Percentiles rank a stretch among this genome's conserved stretches.
Conservation (phyloP, 2,797 vertebrate genomes). For the Emydoidea blandingii region DNA sequence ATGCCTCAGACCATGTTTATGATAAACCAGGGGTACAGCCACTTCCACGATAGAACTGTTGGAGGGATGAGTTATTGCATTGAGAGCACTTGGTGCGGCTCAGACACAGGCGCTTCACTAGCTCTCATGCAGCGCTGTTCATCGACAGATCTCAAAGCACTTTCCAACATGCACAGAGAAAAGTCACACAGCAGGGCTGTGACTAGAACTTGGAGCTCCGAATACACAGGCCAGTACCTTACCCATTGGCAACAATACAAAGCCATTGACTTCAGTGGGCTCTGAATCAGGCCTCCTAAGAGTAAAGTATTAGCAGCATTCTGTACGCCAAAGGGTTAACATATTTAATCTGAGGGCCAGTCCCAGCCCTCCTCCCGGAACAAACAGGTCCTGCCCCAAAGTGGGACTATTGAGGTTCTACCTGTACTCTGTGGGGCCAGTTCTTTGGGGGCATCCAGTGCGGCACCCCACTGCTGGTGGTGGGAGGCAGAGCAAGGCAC, state of each 20-base stretch:
- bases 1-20: accelerated
- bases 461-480: background rate
- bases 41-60: background rate
- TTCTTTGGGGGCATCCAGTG: background rate
- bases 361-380: background rate
- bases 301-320: background rate
- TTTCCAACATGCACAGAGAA: background rate
- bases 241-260: background rate
- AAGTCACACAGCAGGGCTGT: background rate
- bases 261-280: background rate
- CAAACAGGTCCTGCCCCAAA: background rate
- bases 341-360: background rate
- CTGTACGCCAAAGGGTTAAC: background rate
- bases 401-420: background rate
- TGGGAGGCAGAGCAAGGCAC: background rate
- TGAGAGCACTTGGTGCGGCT: background rate
- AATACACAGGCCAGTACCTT: accelerated
- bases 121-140: background rate
- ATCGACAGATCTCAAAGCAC: background rate
- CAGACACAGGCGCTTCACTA: conserved; percentile 24
- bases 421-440: background rate
- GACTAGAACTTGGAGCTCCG: background rate
- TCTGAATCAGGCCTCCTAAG: background rate
- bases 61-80: background rate
- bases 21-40: background rate